Evolutionary conservation across 2,113 vertebrate species (phyloP).

Genomic region (Hylia prasina): DNA sequence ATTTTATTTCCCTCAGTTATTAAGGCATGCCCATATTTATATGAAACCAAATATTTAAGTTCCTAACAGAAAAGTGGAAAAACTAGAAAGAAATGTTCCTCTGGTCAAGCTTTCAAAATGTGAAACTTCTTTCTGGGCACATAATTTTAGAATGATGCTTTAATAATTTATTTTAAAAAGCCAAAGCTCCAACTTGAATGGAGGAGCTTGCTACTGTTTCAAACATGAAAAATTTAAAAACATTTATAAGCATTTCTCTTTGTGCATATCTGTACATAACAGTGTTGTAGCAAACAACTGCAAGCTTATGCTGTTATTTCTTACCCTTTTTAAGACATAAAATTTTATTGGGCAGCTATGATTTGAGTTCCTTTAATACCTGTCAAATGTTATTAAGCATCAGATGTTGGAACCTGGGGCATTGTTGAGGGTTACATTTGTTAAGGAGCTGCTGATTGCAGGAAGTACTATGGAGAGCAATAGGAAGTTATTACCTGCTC

Average conservation of each 20-base stretch:
- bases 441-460: background rate
- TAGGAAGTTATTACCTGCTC: background rate
- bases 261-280: background rate
- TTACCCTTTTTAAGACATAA: background rate
- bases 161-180: constrained; percentile 5
- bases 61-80: background rate
- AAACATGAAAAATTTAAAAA: background rate
- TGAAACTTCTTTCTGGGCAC: background rate
- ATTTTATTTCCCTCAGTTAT: background rate
- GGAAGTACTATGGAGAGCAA: background rate
- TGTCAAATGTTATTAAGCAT: background rate
- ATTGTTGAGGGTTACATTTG: background rate
- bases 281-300: background rate
- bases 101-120: background rate
- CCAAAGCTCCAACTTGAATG: background rate
- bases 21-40: background rate
- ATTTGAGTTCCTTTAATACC: background rate
- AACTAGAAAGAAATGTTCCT: background rate
- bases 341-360: background rate
- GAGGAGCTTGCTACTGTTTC: background rate
- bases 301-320: background rate
- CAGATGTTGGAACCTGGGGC: background rate
- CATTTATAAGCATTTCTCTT: background rate
- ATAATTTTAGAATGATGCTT: background rate
- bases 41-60: background rate